Evolutionary conservation across 2,888 invertebrate species (phyloP), one percentile per base, ranked within the genome.

Genomic region (Amphipoea oculea): DNA sequence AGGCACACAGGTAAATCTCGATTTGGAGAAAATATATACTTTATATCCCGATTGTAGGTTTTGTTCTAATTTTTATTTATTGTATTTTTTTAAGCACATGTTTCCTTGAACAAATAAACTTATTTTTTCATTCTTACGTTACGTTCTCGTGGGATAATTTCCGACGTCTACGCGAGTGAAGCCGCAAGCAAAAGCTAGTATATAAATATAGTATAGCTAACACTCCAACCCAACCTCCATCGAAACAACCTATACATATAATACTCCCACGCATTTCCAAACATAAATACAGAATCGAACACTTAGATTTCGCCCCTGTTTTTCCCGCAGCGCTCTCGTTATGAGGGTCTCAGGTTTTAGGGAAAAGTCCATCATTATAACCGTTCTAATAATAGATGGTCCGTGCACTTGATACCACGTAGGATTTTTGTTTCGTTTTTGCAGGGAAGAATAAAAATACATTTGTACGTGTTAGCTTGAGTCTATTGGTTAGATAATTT

Each of bases 371-470:
- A 20, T 73, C 65, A 72, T 77, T 82, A 72, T 9, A 11, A 40
- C 57, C 45, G 45, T 48, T 73, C 69, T 83, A 65, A 66, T 70
- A 73, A 70, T 78, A 83, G 36, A 78, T 62, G 12, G 14, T n/a
- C 20, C 4, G 42, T 42, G 40, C 65, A 73, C 54, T 78, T 78
- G 54, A 73, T 57, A 70, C 45, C n/a, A 6, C 20, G 17, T 54
- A 29, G 45, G 48, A n/a, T 45, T 11, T 51, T 45, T 42, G 1
- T 62, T 29, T 17, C 4, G 4, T 14, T 60, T 36, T 20, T 23
- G n/a, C 5, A 9, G 2, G 23, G 11, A 12, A n/a, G 40, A 45
- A 4, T 48, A 7, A 4, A 60, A 60, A 60, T 60, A 60, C n/a
- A 60, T 23, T 57, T 23, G 57, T 23, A n/a, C 4, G 11, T 57